Evolutionary conservation across 2,113 vertebrate genomes (phyloP), one percentile per base, ranked within the genome.

Genomic region (Cyphomyrus plagiostoma): DNA sequence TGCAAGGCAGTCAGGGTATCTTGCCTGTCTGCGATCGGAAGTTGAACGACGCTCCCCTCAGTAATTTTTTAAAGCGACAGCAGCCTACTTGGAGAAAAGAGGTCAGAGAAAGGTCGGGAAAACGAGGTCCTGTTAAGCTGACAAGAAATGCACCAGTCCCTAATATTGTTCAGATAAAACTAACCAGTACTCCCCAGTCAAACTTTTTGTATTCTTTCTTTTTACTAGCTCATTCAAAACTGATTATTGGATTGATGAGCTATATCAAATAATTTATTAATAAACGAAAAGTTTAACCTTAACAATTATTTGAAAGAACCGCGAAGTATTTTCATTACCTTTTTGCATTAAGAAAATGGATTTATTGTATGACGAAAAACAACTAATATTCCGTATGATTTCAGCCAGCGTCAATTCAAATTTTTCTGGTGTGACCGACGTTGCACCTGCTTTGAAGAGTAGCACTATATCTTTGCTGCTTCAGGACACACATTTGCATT

Each of bases 41-140:
- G 96, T 94, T 95, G 93, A 94, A 95, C 92, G 89, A 91, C 93
- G 94, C 95, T 93, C 94, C 94, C 94, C 95, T 95, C 95, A 95
- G 95, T 96, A 95, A 93, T 95, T 95, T 95, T 93, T 97, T 96
- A 96, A 97, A 98, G 97, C 96, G 97, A 97, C 97, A 97, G 97
- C 95, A 95, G 94, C 95, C 95, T 94, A 88, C 95, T 95, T 95
- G 85, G 96, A 96, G 94, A 96, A 95, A 94, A 48, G 46, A 95
- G 97, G 97, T 98, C 97, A 98, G 93, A 86, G 93, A 95, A 95
- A 96, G 97, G 97, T 97, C 97, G 96, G 93, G 94, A 92, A 62
- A 45, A n/a, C 91, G 95, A 95, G 95, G 95, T 95, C 95, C 95
- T 95, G 90, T 92, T 92, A 95, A 95, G 93, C 93, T 93, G 93